Evolutionary conservation across 2,113 vertebrate species (phyloP).

Genomic region (Entelurus aequoreus): DNA sequence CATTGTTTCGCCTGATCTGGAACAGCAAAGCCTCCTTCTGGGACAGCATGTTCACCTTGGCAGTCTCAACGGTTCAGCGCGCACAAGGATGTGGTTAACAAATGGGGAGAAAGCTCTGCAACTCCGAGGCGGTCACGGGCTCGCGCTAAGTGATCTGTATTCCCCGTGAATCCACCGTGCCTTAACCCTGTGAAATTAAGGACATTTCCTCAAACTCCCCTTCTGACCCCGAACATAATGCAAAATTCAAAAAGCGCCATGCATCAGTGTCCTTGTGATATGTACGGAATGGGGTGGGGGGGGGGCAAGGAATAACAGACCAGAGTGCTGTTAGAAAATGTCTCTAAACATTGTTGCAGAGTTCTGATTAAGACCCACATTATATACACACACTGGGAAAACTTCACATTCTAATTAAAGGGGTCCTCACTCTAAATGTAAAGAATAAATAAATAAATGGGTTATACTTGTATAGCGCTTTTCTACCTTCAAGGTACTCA

Average conservation of each 20-base stretch:
- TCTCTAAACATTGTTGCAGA: conserved; percentile 15
- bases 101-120: conserved; percentile 80
- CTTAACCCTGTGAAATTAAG: conserved; percentile 99
- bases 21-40: conserved; percentile 78
- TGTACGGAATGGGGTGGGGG: conserved; percentile 71
- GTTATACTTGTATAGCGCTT: too few relatives aligned
- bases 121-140: conserved; percentile 83
- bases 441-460: too few relatives aligned
- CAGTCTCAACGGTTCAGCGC: conserved; percentile 84
- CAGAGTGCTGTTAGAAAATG: conserved; percentile 59
- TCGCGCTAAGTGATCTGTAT: conserved; percentile 99
- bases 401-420: not conserved
- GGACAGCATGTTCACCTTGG: conserved; percentile 78
- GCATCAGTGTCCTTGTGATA: conserved; percentile 96
- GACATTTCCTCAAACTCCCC: conserved; percentile 93
- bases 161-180: conserved; percentile 97
- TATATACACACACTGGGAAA: conserved; percentile 1
- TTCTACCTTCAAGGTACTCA: too few relatives aligned
- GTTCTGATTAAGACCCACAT: not conserved
- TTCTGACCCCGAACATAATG: conserved; percentile 92
- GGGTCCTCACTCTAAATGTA: too few relatives aligned
- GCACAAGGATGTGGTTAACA: conserved; percentile 92
- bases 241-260: conserved; percentile 97
- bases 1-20: conserved; percentile 70
- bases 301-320: conserved; percentile 13